A percentile compares a stretch with the other conserved stretches of the same genome.
phyloP scores from a whole-genome alignment of 2,888 invertebrate species.

The Drosophila multiciliata region DNA sequence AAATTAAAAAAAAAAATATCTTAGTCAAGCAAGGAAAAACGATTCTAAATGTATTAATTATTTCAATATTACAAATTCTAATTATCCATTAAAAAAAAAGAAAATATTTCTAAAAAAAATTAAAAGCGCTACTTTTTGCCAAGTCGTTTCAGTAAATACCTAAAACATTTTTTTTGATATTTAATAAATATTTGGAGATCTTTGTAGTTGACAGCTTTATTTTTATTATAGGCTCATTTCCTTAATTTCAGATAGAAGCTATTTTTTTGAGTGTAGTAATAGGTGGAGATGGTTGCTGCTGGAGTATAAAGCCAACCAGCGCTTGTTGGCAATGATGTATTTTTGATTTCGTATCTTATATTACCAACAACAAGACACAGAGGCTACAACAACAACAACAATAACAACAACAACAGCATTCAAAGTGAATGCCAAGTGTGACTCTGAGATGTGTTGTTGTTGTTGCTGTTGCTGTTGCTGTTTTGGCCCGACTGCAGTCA shows the following conservation, averaged over 20 bases:
- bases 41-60: too few relatives aligned
- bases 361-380: slow-evolving; percentile 73
- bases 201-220: too few relatives aligned
- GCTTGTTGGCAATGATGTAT: slow-evolving; percentile 82
- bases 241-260: background rate
- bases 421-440: slow-evolving; percentile 59
- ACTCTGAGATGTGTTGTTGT: slow-evolving; percentile 39
- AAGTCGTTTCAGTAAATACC: background rate
- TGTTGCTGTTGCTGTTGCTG: slow-evolving; percentile 40
- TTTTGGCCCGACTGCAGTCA: slow-evolving; percentile 44
- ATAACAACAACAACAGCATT: slow-evolving; percentile 38
- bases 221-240: background rate
- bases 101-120: background rate
- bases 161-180: background rate
- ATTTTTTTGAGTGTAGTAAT: slow-evolving; percentile 21
- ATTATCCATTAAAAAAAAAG: background rate
- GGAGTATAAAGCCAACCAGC: slow-evolving; percentile 46
- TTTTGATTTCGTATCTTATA: slow-evolving; percentile 82
- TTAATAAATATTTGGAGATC: background rate
- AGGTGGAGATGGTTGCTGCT: slow-evolving; percentile 40
- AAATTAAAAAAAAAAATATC: background rate
- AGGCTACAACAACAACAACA: slow-evolving; percentile 40
- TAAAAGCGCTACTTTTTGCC: background rate
- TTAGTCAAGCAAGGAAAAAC: background rate
- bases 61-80: background rate